Evolutionary conservation across 2,113 vertebrate species (phyloP), one percentile per base, ranked within the genome.

Genomic region (Gymnorhina tibicen): DNA sequence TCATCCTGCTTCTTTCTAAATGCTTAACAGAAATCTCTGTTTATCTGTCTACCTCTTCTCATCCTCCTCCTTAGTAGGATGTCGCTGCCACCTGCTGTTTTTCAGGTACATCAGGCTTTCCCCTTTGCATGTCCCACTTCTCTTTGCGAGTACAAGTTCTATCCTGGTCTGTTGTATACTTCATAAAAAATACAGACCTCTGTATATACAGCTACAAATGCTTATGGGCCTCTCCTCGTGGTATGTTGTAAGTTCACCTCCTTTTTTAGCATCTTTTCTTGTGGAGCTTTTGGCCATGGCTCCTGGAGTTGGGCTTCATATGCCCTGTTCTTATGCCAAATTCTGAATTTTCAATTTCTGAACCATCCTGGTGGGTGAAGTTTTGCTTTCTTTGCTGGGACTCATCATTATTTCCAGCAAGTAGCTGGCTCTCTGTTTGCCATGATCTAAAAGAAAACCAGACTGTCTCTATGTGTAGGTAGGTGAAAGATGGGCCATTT

Each of bases 381-480:
- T 53, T 91, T 80, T 60, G 15, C 5, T 52, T 52, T 55, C 30
- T 47, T 69, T 28, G 2, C 28, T 62, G 37, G 42, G 13, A 59
- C 32, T 62, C 6, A 8, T 33, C 3, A 5, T 60, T 67, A 55
- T 39, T 88, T 59, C 27, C 39, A 72, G 60, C 2, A 72, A 81
- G n/a, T 15, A 64, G 12, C 15, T 37, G 46, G 8, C 37, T 35
- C 23, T 27, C 13, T 11, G 4, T 74, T 62, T 46, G 8, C 17
- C 21, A 7, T 3, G 22, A 35, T 28, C 41, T 26, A 30, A 66
- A 32, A 77, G 41, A 20, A 77, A 84, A 33, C 4, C 37, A 53
- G 46, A 44, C 10, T n/a, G 5, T 35, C 9, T 64, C 24, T 46
- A 1, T 18, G 22, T 10, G 16, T 3, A 28, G 0, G 3, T 10